phyloP scores from a whole-genome alignment of 2,113 vertebrate species.

The Hippocampus zosterae region DNA sequence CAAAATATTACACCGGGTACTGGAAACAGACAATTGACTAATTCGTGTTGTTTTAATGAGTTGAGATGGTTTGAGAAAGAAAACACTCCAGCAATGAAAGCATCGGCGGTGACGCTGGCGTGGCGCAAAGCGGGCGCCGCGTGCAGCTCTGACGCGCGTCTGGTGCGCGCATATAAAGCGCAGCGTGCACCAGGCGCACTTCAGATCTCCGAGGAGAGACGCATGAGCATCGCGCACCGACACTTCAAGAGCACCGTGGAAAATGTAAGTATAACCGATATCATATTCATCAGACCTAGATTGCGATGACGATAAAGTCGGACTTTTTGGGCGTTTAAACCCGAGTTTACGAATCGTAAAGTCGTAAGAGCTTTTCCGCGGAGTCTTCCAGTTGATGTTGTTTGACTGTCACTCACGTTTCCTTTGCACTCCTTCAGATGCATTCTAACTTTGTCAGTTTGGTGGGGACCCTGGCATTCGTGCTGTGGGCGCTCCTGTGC shows the following conservation, averaged over 20 bases:
- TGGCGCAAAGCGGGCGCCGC: conserved; percentile 31
- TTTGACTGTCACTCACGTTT: background rate
- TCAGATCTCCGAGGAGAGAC: conserved; percentile 32
- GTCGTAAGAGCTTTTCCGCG: too few relatives aligned
- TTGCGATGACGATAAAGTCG: background rate
- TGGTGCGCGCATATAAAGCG: conserved; percentile 58
- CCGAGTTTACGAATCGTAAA: background rate
- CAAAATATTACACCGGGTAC: conserved; percentile 17
- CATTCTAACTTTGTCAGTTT: conserved; percentile 80
- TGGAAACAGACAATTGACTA: background rate
- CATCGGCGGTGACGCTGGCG: conserved; percentile 62
- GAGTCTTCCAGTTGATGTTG: background rate
- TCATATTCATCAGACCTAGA: background rate
- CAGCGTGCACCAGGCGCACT: conserved; percentile 28
- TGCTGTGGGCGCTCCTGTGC: conserved; percentile 84
- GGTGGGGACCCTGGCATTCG: conserved; percentile 79
- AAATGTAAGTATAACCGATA: conserved; percentile 51
- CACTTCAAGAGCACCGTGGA: conserved; percentile 16
- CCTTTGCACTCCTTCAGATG: conserved; percentile 72
- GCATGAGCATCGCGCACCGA: conserved; percentile 29
- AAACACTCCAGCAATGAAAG: conserved; percentile 35
- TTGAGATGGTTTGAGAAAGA: background rate
- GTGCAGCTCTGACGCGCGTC: conserved; percentile 50
- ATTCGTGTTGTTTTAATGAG: background rate
- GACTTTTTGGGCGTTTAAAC: background rate